phyloP scores from a whole-genome alignment of 2,888 invertebrate genomes.

The Dryocosmus kuriphilus region DNA sequence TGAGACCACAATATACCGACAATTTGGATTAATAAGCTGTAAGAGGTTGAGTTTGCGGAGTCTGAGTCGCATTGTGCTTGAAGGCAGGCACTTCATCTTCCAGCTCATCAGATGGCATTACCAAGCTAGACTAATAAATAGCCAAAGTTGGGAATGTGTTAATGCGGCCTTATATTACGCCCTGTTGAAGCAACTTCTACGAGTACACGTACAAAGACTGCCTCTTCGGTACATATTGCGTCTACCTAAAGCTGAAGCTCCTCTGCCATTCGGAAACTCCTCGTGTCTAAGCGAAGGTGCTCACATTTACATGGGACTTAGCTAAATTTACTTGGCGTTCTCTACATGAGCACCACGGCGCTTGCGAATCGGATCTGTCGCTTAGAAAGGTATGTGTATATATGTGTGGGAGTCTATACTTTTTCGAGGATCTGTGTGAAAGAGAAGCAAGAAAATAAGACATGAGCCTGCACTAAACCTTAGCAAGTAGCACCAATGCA shows the following conservation, averaged over 20 bases:
- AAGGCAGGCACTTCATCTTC: slow-evolving; percentile 59
- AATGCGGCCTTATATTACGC: slow-evolving; percentile 69
- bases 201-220: slow-evolving; percentile 45
- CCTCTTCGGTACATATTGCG: slow-evolving; percentile 52
- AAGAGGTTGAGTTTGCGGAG: slow-evolving; percentile 12
- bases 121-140: slow-evolving; percentile 72
- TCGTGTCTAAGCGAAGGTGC: neutral
- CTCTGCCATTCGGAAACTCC: slow-evolving; percentile 48
- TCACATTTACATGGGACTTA: slow-evolving; percentile 57
- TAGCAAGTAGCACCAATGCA: neutral
- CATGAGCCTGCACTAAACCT: neutral
- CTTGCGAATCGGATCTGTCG: slow-evolving; percentile 10
- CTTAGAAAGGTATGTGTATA: slow-evolving; percentile 22
- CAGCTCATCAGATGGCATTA: slow-evolving; percentile 69
- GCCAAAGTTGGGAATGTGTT: slow-evolving; percentile 72
- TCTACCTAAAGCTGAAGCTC: slow-evolving; percentile 49
- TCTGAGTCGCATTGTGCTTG: slow-evolving; percentile 26
- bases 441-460: neutral
- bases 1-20: slow-evolving; percentile 28
- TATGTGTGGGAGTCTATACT: neutral
- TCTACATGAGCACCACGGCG: slow-evolving; percentile 2
- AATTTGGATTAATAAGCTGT: slow-evolving; percentile 48
- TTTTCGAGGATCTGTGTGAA: neutral
- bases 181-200: slow-evolving; percentile 51
- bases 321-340: slow-evolving; percentile 56